These are phyloP conservation scores for Pardalotus punctatus DNA, from an alignment of 2,113 vertebrate species.

Conservation along the genomic window DNA sequence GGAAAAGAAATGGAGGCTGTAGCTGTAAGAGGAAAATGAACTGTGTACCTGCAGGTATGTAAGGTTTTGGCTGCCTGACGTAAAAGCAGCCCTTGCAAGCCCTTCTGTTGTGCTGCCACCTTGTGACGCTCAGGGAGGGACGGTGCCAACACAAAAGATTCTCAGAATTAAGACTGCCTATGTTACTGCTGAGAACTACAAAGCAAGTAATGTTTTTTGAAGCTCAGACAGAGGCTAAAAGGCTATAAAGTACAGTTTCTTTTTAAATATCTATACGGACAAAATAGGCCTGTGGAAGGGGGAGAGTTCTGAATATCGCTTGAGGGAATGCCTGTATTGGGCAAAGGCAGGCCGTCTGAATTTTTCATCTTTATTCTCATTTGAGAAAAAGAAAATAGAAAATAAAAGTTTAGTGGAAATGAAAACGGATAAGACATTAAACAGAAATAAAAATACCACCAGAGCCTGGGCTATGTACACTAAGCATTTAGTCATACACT, in stretches of 20 bases:
- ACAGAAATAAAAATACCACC: not conserved
- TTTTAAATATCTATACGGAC: not conserved
- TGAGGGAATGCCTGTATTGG: not conserved
- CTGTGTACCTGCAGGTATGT: accelerated
- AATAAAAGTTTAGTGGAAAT: not conserved
- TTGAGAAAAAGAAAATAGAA: not conserved
- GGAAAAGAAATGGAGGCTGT: not conserved
- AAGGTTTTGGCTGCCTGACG: not conserved
- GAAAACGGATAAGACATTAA: not conserved
- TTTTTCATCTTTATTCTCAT: not conserved
- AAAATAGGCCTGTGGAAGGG: not conserved
- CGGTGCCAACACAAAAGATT: not conserved
- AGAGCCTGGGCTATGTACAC: not conserved
- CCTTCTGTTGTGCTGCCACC: slow-evolving; percentile 19
- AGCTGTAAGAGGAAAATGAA: not conserved
- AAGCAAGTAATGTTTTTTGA: not conserved
- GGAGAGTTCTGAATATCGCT: not conserved
- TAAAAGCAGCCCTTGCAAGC: not conserved
- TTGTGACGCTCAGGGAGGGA: not conserved
- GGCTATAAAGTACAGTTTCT: not conserved
- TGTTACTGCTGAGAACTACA: not conserved
- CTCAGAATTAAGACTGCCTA: not conserved
- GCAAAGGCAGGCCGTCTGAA: not conserved
- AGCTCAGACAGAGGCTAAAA: not conserved
- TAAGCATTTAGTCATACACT: not conserved